phyloP scores from a whole-genome alignment of 92 coral and sea anemone species.

The Zoanthus gigantus region DNA sequence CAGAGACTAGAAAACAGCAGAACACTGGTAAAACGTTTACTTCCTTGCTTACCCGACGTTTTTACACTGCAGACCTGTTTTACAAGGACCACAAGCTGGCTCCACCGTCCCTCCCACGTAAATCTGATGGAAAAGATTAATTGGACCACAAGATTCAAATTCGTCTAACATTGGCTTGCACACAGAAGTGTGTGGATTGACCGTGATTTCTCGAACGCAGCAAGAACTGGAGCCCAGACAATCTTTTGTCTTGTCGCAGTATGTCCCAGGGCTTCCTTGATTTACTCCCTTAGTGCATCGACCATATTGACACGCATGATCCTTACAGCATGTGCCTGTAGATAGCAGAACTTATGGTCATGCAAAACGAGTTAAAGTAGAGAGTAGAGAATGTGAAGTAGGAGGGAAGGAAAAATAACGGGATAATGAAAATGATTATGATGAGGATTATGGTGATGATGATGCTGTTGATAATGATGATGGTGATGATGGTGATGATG shows the following conservation, averaged over 20 bases:
- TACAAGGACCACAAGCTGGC: slow-evolving; percentile 94
- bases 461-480: too few relatives aligned
- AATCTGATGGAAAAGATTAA: slow-evolving; percentile 83
- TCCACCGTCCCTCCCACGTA: slow-evolving; percentile 87
- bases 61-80: slow-evolving; percentile 80
- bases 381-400: background rate
- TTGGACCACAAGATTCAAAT: slow-evolving; percentile 92
- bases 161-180: slow-evolving; percentile 89
- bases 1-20: background rate
- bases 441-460: too few relatives aligned
- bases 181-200: slow-evolving; percentile 77
- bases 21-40: background rate
- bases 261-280: slow-evolving; percentile 86
- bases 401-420: background rate
- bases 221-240: slow-evolving; percentile 82
- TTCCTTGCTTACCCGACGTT: slow-evolving; percentile 80
- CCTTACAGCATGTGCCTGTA: slow-evolving; percentile 86
- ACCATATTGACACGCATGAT: slow-evolving; percentile 82
- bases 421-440: too few relatives aligned
- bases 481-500: too few relatives aligned
- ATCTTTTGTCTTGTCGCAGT: slow-evolving; percentile 83
- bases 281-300: slow-evolving; percentile 83
- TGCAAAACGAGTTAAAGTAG: too few relatives aligned
- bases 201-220: slow-evolving; percentile 84
- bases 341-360: background rate